Evolutionary conservation across 2,797 vertebrate genomes (phyloP).

Genomic region (Poecilia velifera): DNA sequence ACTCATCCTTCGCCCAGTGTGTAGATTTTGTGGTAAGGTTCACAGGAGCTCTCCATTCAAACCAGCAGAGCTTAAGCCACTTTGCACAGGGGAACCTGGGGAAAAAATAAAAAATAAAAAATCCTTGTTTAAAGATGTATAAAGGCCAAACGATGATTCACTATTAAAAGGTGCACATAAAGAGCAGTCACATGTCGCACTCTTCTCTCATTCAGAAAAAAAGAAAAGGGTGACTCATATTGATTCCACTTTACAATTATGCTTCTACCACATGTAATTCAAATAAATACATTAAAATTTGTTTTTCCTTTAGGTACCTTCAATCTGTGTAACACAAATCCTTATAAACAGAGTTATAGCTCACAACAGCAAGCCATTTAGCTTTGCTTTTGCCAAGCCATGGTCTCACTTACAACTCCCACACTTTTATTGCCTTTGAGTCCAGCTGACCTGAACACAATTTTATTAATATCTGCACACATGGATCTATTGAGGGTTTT

Average conservation of each 20-base stretch:
- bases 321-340: not conserved
- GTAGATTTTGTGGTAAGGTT: not conserved
- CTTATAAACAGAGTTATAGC: not conserved
- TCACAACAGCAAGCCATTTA: not conserved
- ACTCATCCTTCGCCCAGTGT: not conserved
- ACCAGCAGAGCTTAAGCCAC: not conserved
- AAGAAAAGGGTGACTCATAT: not conserved
- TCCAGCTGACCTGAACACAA: not conserved
- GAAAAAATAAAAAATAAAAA: not conserved
- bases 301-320: not conserved
- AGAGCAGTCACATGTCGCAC: not conserved
- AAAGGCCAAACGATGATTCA: not conserved
- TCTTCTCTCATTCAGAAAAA: not conserved
- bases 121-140: not conserved
- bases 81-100: not conserved
- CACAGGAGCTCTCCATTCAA: not conserved
- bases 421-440: not conserved
- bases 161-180: not conserved
- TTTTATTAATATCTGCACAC: not conserved
- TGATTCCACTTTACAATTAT: not conserved
- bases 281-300: not conserved
- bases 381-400: not conserved
- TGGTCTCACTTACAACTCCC: not conserved
- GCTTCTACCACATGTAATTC: not conserved
- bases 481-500: not conserved